Evolutionary conservation across 1,140 invertebrate species (phyloP), one percentile per base, ranked within the genome.

Genomic region (Globodera rostochiensis): DNA sequence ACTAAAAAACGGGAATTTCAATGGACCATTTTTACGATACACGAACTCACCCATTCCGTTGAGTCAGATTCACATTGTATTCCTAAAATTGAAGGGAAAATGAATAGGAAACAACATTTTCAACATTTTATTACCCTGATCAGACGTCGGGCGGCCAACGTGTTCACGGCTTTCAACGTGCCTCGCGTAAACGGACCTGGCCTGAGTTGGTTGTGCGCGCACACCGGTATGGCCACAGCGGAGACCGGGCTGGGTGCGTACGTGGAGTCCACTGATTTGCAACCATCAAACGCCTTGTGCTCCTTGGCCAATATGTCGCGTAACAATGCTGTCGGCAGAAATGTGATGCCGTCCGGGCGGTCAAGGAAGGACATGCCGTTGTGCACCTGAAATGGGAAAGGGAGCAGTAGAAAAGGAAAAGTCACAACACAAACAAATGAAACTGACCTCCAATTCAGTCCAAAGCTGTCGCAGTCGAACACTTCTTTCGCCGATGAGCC

Each of bases 251-350:
- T 36, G 36, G 36, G 36, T 36, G 36, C 36, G 36, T 36, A 36
- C 36, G 2, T 3, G 1, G 36, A 2, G 36, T 36, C 36, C 36
- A 36, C 36, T 36, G 36, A 36, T 36, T 36, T 36, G 36, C 36
- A 36, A 0, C 36, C 36, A 3, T 36, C 36, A 36, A 36, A 36
- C 36, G 36, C 36, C 36, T 2, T 3, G 36, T 3, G 74, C 60
- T 86, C 86, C 45, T 86, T 88, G 1, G 45, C 57, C 49, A 89
- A 78, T 6, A 88, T 57, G n/a, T 88, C 86, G 5, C 13, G 25
- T 6, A 88, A 73, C 7, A 88, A 67, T 4, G 69, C 47, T 7
- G 83, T 82, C 3, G 87, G 87, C 6, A 88, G 46, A 50, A 88
- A 88, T 8, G 82, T 85, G 7, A 89, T n/a, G 77, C 66, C 64